Conservation (phyloP, 92 coral and sea anemone species). For the Siderastrea siderea region DNA sequence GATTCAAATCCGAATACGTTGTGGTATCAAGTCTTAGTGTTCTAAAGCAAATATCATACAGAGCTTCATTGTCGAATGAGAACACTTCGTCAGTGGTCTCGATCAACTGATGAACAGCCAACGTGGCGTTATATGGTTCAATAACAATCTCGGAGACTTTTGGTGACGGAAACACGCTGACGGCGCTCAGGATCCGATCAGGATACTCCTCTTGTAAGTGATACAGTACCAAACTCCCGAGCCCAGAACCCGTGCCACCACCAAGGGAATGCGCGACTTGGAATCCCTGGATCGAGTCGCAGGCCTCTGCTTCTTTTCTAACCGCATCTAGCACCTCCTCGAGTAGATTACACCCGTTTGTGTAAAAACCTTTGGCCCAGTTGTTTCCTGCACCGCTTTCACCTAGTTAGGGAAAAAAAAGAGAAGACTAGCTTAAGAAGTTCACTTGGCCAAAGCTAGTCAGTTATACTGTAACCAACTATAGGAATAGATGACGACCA, state of each 20-base stretch:
- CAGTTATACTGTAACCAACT: too few relatives aligned
- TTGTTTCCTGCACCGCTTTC: conserved; percentile 93
- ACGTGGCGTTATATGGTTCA: conserved; percentile 86
- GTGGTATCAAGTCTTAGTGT: conserved; percentile 84
- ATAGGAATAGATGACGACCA: too few relatives aligned
- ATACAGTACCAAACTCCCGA: conserved; percentile 85
- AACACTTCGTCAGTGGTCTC: conserved; percentile 94
- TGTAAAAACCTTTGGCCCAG: conserved; percentile 95
- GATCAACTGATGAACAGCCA: conserved; percentile 84
- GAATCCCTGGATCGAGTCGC: conserved; percentile 91
- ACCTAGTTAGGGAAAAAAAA: conserved; percentile 40
- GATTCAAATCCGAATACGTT: conserved; percentile 88
- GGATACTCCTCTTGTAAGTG: conserved; percentile 91
- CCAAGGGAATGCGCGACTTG: conserved; percentile 89
- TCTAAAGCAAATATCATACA: conserved; percentile 86
- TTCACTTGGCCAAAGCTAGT: neutral
- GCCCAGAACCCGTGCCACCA: conserved; percentile 91
- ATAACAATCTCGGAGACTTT: conserved; percentile 91
- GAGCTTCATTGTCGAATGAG: conserved; percentile 88
- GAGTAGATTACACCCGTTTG: conserved; percentile 84
- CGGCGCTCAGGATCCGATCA: conserved; percentile 85
- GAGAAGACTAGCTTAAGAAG: neutral
- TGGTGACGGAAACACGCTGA: conserved; percentile 91
- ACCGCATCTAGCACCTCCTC: conserved; percentile 85
- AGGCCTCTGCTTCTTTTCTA: conserved; percentile 86